Base-by-base conservation (phyloP, 2,113 vertebrate species). In the Alligator sinensis region DNA sequence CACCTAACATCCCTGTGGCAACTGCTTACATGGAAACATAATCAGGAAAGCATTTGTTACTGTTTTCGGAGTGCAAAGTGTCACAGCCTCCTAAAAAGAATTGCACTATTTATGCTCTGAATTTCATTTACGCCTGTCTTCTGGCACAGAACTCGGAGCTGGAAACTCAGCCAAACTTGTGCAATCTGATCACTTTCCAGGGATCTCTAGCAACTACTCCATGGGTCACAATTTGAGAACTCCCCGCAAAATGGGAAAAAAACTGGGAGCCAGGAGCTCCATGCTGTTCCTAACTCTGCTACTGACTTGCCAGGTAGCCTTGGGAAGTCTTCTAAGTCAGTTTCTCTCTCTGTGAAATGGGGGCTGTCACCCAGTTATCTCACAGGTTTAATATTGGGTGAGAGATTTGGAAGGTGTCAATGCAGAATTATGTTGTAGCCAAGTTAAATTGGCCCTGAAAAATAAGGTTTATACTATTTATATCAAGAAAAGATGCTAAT, bases 21-120 rank as follows among this genome's bases (percentile, higher is more conserved):
- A 82, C 94, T 80, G 24, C 96, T 96, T 95, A 95, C 88, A 86
- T 95, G 93, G 91, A 84, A 95, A 93, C 92, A 87, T 94, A 93
- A 88, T 91, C 58, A 64, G 93, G 92, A 89, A 94, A 93, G 88
- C 89, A 87, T 86, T 86, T 9, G 82, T 14, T 85, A 93, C 92
- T 94, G 77, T 84, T 91, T 93, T 93, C 80, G 87, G 27, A 94
- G 92, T 1, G 5, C 54, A 64, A 91, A 93, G 88, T 79, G 93
- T 93, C 86, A 10, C 0, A 84, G 93, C 86, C 91, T 95, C 91
- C 96, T 96, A 95, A 93, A 93, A 91, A 92, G 91, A 77, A 80
- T 5, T 38, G n/a, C 0, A 16, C 89, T 91, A 86, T 88, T 62
- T 79, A 64, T 86, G 80, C 84, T 68, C 34, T 1, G 0, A 22